A percentile compares a stretch with the other conserved stretches of the same genome.
These are phyloP conservation scores for Tachina grossa DNA, from an alignment of 2,888 invertebrate genomes.

Conservation along the genomic window DNA sequence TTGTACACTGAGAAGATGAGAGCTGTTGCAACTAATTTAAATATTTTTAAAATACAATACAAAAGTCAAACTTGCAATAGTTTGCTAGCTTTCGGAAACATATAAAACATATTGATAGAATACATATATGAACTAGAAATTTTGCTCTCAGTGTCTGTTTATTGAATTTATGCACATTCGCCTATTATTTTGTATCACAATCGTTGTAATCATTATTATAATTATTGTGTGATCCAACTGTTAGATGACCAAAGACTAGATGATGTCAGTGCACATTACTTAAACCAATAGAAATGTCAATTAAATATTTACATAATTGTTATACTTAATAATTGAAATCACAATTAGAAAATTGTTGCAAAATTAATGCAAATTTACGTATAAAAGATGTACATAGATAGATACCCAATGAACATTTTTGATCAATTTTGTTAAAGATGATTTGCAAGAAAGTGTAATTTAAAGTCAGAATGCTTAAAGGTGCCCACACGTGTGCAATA, in stretches of 20 bases:
- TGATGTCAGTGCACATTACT: constrained; percentile 74
- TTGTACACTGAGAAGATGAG: not conserved
- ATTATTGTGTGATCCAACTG: constrained; percentile 24
- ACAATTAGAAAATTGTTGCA: constrained; percentile 76
- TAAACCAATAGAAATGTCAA: constrained; percentile 77
- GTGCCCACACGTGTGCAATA: too few relatives aligned
- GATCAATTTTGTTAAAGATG: too few relatives aligned
- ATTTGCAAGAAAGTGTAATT: too few relatives aligned
- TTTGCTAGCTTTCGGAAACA: too few relatives aligned
- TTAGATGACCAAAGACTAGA: constrained; percentile 10
- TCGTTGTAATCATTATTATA: constrained; percentile 22
- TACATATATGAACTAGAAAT: not conserved
- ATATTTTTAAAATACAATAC: too few relatives aligned
- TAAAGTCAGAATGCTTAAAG: too few relatives aligned
- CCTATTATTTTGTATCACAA: constrained; percentile 24
- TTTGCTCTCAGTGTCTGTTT: constrained; percentile 6
- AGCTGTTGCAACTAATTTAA: not conserved
- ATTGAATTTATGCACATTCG: not conserved
- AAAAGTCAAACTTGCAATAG: too few relatives aligned
- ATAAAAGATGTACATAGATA: not conserved
- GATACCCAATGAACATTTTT: too few relatives aligned
- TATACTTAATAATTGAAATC: constrained; percentile 80
- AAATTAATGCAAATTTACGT: constrained; percentile 55
- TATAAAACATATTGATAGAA: too few relatives aligned
- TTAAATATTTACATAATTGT: constrained; percentile 80